These are phyloP conservation scores for Oryzias woworae DNA, from an alignment of 2,113 vertebrate genomes.

Conservation along the genomic window DNA sequence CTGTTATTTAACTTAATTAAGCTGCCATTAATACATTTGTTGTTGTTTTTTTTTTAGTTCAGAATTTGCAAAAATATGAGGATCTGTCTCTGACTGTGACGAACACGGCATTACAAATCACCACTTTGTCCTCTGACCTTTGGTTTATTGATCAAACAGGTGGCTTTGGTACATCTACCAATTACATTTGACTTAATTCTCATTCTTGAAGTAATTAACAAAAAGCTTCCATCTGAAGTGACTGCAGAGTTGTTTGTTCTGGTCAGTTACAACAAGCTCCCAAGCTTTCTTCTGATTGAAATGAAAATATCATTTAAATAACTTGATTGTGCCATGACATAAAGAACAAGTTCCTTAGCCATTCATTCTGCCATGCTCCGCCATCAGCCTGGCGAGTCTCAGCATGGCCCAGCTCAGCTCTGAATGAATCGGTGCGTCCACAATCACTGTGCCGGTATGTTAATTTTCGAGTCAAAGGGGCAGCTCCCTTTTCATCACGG, in stretches of 20 bases:
- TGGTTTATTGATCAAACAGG: too few relatives aligned
- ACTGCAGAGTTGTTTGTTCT: slow-evolving; percentile 8
- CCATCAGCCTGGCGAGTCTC: slow-evolving; percentile 40
- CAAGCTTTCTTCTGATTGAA: slow-evolving; percentile 26
- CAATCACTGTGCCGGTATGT: slow-evolving; percentile 87
- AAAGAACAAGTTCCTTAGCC: slow-evolving; percentile 36
- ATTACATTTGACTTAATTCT: too few relatives aligned
- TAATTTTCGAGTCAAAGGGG: slow-evolving; percentile 91
- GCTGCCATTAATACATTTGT: background rate
- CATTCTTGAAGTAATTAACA: too few relatives aligned
- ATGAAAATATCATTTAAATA: slow-evolving; percentile 28
- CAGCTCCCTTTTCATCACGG: slow-evolving; percentile 85
- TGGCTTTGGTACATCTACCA: too few relatives aligned
- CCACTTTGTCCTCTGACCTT: too few relatives aligned
- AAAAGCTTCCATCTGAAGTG: slow-evolving; percentile 5
- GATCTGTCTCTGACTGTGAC: too few relatives aligned
- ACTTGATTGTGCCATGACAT: slow-evolving; percentile 16
- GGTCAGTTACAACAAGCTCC: slow-evolving; percentile 15
- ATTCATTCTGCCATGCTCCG: slow-evolving; percentile 45
- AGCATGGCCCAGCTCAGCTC: slow-evolving; percentile 58
- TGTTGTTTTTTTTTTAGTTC: background rate
- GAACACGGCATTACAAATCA: too few relatives aligned
- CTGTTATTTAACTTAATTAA: slow-evolving; percentile 4
- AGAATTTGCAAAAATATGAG: background rate
- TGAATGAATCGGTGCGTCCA: slow-evolving; percentile 54